Conservation (phyloP, 30 jellyfish, hydroid and myxozoan species). For the Nemopilema nomurai region DNA sequence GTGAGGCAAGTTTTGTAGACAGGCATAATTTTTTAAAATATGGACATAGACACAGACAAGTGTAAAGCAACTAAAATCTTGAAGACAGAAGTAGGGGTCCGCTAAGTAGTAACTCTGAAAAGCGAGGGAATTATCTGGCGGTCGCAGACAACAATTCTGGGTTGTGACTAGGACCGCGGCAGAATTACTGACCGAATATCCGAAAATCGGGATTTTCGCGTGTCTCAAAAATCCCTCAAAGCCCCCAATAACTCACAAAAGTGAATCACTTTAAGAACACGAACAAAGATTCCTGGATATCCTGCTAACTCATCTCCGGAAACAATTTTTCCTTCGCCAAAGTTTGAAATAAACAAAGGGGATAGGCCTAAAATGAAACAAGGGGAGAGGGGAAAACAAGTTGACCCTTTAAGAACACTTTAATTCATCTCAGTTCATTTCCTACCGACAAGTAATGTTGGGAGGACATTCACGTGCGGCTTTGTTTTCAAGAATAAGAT, state of each 20-base stretch:
- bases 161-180: background rate
- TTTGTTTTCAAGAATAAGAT: background rate
- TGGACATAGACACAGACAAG: background rate
- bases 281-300: background rate
- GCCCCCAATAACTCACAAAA: background rate
- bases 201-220: background rate
- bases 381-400: background rate
- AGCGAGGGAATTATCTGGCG: background rate
- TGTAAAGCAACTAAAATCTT: background rate
- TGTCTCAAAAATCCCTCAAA: background rate
- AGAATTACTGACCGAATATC: background rate
- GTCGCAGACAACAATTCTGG: background rate
- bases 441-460: background rate
- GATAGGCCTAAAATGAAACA: background rate
- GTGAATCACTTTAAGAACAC: background rate
- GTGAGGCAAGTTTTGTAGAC: background rate
- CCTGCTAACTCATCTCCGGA: background rate
- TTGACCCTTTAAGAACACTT: background rate
- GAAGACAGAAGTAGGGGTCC: background rate
- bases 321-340: background rate
- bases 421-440: background rate
- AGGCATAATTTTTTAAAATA: background rate
- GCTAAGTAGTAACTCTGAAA: background rate
- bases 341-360: background rate
- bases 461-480: constrained; percentile 3